Conservation (phyloP, 2,797 vertebrate genomes). For the Sternarchorhynchus goeldii region DNA sequence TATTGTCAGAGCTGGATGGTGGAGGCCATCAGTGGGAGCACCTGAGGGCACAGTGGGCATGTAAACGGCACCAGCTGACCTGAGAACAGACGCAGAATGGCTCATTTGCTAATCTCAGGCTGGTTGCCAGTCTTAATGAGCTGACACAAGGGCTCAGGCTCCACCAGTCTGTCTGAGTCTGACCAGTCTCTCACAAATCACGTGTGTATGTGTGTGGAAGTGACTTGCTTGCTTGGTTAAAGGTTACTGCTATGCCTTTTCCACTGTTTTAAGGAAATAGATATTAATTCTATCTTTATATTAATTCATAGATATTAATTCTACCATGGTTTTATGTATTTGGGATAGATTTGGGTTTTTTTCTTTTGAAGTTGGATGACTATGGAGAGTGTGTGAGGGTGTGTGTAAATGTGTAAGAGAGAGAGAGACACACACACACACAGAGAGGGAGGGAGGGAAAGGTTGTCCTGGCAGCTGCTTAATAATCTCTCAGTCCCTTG, state of each 20-base stretch:
- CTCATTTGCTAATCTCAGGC: constrained; percentile 19
- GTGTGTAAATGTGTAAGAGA: neutral
- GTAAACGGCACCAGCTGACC: constrained; percentile 35
- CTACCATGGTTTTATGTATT: constrained; percentile 5
- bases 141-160: constrained; percentile 9
- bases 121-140: constrained; percentile 13
- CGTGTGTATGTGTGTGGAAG: too few species aligned
- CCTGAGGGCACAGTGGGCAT: constrained; percentile 7
- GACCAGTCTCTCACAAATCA: too few species aligned
- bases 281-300: neutral
- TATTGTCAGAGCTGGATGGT: neutral
- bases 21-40: neutral
- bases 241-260: too few species aligned
- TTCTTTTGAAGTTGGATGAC: neutral
- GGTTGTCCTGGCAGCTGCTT: constrained; percentile 48
- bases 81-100: constrained; percentile 21
- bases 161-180: neutral
- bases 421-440: too few species aligned
- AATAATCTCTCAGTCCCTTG: constrained; percentile 53
- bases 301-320: neutral
- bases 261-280: too few species aligned
- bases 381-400: neutral
- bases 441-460: neutral
- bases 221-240: too few species aligned
- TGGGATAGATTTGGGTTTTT: neutral